phyloP scores from a whole-genome alignment of 2,113 vertebrate species.

The Elaphurus davidianus region DNA sequence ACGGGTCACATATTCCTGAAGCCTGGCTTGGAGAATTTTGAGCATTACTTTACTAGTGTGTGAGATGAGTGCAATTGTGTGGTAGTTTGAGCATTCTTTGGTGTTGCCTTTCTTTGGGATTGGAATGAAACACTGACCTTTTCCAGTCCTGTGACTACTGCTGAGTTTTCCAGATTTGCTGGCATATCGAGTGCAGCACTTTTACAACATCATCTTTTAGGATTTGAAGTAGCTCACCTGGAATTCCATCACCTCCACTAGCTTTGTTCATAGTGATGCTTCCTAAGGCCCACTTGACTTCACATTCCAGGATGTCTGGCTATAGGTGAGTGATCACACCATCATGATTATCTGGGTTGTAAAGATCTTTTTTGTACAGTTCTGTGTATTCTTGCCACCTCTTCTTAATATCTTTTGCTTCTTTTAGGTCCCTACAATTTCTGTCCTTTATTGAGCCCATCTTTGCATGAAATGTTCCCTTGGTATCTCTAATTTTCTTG shows the following conservation, averaged over 20 bases:
- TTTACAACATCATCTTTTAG: no score
- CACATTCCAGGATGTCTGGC: neutral
- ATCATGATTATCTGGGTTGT: rapidly evolving
- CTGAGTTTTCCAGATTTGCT: neutral
- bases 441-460: neutral
- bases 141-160: neutral
- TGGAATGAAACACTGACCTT: no score
- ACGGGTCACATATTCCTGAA: rapidly evolving
- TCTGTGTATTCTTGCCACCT: neutral
- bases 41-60: neutral
- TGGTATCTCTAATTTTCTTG: neutral
- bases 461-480: neutral
- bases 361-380: neutral
- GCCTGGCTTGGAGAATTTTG: neutral
- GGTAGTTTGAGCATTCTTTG: no score
- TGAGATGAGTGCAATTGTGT: neutral
- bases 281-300: neutral
- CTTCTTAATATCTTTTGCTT: neutral
- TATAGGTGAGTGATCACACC: neutral
- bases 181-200: no score
- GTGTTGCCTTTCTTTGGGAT: no score
- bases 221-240: no score
- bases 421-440: neutral
- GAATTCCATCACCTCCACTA: neutral
- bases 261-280: neutral